A percentile compares a stretch with the other conserved stretches of the same genome.
Evolutionary conservation across 1,140 invertebrate species (phyloP).

Genomic region (Eueides isabella): DNA sequence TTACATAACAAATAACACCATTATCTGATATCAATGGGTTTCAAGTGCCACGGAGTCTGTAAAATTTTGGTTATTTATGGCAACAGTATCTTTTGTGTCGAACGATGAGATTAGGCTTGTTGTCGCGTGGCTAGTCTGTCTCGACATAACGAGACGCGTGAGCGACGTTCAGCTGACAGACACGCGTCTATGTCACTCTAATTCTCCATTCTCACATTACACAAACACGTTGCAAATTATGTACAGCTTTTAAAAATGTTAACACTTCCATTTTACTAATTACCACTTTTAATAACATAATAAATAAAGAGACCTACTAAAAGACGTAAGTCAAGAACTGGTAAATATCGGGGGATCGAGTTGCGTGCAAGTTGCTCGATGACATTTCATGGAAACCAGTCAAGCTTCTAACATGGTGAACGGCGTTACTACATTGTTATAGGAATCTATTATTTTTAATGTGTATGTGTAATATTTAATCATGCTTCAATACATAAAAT

Average conservation of each 20-base stretch:
- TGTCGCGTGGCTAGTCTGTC: slow-evolving; percentile 48
- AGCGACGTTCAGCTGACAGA: slow-evolving; percentile 67
- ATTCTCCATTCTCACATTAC: slow-evolving; percentile 44
- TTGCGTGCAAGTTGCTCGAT: slow-evolving; percentile 58
- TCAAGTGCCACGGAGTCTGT: neutral
- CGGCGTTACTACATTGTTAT: slow-evolving; percentile 35
- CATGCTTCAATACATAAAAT: slow-evolving; percentile 33
- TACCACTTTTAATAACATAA: neutral
- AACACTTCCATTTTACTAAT: neutral
- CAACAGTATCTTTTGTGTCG: slow-evolving; percentile 17
- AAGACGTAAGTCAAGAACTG: slow-evolving; percentile 48
- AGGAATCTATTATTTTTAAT: slow-evolving; percentile 29
- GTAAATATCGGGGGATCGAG: slow-evolving; percentile 46
- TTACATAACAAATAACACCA: no score
- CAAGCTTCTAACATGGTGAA: slow-evolving; percentile 53
- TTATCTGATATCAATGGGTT: neutral
- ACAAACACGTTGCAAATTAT: slow-evolving; percentile 14
- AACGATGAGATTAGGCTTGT: slow-evolving; percentile 19
- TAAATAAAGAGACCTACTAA: neutral
- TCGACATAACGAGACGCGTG: slow-evolving; percentile 68
- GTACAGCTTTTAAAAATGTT: neutral
- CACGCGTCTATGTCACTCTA: slow-evolving; percentile 57
- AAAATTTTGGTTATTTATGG: neutral
- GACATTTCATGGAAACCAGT: slow-evolving; percentile 65
- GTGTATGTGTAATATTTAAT: slow-evolving; percentile 33